Evolutionary conservation across 2,113 vertebrate genomes (phyloP).

Genomic region (Xyrauchen texanus): DNA sequence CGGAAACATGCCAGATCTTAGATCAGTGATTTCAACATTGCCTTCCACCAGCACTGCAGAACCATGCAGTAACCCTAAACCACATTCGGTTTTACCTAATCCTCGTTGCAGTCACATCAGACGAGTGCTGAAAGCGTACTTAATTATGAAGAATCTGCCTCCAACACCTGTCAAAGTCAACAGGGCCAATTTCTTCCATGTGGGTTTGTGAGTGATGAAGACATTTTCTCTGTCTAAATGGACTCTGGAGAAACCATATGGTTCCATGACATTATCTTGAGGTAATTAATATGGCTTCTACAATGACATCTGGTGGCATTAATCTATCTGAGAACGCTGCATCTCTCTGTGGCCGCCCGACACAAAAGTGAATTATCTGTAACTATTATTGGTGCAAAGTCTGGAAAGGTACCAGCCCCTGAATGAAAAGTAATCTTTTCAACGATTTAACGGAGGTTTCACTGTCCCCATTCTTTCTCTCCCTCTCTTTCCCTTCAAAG

Average conservation of each 20-base stretch:
- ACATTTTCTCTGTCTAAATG: slow-evolving; percentile 76
- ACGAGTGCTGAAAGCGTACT: slow-evolving; percentile 45
- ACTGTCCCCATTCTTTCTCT: background rate
- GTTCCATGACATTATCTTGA: slow-evolving; percentile 78
- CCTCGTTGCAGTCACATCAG: slow-evolving; percentile 46
- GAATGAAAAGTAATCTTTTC: slow-evolving; percentile 42
- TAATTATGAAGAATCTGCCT: slow-evolving; percentile 60
- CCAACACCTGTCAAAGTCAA: slow-evolving; percentile 57
- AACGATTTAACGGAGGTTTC: slow-evolving; percentile 25
- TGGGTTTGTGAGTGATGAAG: slow-evolving; percentile 67
- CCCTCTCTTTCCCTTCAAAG: slow-evolving; percentile 23
- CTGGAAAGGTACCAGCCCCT: slow-evolving; percentile 50
- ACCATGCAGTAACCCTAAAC: background rate
- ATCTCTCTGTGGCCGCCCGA: slow-evolving; percentile 63
- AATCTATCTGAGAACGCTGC: slow-evolving; percentile 72
- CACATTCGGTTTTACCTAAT: slow-evolving; percentile 15
- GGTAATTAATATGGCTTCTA: slow-evolving; percentile 81
- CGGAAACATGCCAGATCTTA: background rate
- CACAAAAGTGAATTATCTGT: slow-evolving; percentile 71
- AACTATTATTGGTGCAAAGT: slow-evolving; percentile 59
- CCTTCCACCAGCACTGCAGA: too few species aligned
- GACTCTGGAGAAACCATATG: slow-evolving; percentile 79
- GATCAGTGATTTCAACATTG: too few species aligned
- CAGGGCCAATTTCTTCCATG: slow-evolving; percentile 54
- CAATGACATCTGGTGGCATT: slow-evolving; percentile 81